Evolutionary conservation across 35 echinoderm and acorn worm species (phyloP).

Genomic region (Diadema setosum): DNA sequence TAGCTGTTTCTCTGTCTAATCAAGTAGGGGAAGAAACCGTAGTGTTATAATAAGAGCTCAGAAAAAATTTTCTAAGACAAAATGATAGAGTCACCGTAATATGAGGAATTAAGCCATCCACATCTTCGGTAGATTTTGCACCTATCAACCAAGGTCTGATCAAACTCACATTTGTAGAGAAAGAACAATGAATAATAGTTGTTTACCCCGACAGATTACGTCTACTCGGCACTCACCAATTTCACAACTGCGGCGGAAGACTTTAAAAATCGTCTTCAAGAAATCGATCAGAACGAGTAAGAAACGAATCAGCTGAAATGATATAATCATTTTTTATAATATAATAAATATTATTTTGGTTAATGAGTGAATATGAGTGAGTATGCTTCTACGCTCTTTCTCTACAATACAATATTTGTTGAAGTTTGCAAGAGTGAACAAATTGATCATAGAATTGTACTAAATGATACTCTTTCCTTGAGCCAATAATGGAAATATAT

Average conservation of each 20-base stretch:
- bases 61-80: too few species aligned
- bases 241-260: conserved; percentile 31
- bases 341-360: neutral
- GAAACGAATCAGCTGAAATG: neutral
- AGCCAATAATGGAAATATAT: too few species aligned
- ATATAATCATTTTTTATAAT: neutral
- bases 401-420: neutral
- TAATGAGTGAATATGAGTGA: neutral
- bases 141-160: neutral
- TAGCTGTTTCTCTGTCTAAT: too few species aligned
- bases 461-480: too few species aligned
- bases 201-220: conserved; percentile 29
- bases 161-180: neutral
- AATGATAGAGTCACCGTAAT: too few species aligned
- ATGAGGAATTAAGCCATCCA: neutral
- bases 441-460: too few species aligned
- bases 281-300: conserved; percentile 41
- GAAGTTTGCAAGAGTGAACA: neutral
- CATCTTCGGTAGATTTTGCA: neutral
- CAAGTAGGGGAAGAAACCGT: too few species aligned
- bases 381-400: neutral
- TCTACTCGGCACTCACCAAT: conserved; percentile 49
- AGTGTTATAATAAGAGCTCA: too few species aligned
- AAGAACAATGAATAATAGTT: too few species aligned
- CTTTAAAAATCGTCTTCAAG: conserved; percentile 7